Evolutionary conservation across 2,113 vertebrate species (phyloP).

Genomic region (Lepisosteus oculatus): DNA sequence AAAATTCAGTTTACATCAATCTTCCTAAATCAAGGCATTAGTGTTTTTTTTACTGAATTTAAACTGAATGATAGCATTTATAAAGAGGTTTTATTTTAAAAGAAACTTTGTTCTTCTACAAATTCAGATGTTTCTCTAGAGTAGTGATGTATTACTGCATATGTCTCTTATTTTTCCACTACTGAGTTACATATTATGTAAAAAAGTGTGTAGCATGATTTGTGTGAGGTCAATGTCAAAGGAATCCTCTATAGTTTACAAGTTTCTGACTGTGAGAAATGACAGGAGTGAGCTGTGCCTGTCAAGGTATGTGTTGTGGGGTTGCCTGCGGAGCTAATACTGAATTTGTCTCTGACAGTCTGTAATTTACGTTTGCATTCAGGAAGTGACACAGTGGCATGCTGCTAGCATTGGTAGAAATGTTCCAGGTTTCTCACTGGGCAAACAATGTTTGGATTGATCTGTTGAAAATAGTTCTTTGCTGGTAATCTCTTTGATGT

Average conservation of each 20-base stretch:
- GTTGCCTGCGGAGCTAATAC: constrained; percentile 6
- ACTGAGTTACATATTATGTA: neutral
- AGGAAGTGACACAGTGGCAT: neutral
- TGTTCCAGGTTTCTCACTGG: no score
- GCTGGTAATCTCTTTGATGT: no score
- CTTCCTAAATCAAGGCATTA: neutral
- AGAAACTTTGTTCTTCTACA: neutral
- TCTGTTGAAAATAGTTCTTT: no score
- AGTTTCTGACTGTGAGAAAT: neutral
- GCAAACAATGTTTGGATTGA: no score
- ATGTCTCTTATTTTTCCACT: no score
- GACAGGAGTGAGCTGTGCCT: neutral
- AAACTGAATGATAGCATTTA: neutral
- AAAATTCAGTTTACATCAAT: neutral
- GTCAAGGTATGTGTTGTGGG: neutral
- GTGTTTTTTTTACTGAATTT: neutral
- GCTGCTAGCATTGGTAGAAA: constrained; percentile 8
- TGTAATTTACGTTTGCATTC: no score
- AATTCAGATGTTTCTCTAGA: no score
- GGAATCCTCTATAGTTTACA: constrained; percentile 7
- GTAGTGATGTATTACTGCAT: no score
- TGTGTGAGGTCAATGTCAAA: constrained; percentile 1
- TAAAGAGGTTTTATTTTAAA: neutral
- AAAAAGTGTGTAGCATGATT: constrained; percentile 5
- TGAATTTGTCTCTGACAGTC: neutral